These are phyloP conservation scores for Lagenorhynchus albirostris DNA, from an alignment of 2,113 vertebrate genomes.

Conservation along the genomic window DNA sequence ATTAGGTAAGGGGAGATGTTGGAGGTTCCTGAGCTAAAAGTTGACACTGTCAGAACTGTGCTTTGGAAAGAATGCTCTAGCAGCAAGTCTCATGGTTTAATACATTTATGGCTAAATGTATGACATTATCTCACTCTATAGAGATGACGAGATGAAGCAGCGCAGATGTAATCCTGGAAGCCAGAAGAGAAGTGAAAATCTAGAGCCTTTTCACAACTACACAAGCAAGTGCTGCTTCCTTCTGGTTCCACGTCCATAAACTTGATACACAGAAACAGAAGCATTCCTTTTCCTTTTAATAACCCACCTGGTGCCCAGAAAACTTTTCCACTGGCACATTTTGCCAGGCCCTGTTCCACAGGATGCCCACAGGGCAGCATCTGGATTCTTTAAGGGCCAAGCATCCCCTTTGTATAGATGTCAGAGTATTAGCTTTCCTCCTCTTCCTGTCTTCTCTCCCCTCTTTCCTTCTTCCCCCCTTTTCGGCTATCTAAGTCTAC, in stretches of 20 bases:
- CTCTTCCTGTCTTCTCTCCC: not conserved
- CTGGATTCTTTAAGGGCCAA: not conserved
- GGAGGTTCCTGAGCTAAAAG: not conserved
- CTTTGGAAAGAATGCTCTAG: not conserved
- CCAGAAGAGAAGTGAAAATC: not conserved
- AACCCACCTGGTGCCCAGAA: not conserved
- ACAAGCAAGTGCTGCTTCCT: not conserved
- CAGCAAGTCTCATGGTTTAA: not conserved
- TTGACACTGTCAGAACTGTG: not conserved
- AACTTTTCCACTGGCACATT: not conserved
- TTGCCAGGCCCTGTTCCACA: not conserved
- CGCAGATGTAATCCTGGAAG: not conserved
- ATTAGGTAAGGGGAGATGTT: not conserved
- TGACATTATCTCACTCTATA: not conserved
- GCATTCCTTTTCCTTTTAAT: not conserved
- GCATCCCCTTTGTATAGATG: not conserved
- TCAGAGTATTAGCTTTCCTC: not conserved
- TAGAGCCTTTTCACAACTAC: not conserved
- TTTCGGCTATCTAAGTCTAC: not conserved
- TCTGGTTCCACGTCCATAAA: not conserved
- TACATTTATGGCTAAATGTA: not conserved
- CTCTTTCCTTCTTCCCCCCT: not conserved
- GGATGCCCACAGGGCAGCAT: not conserved
- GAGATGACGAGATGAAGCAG: not conserved
- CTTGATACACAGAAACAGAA: not conserved